Conservation (phyloP, 1,140 invertebrate genomes). For the Heliconius eleuchia region DNA sequence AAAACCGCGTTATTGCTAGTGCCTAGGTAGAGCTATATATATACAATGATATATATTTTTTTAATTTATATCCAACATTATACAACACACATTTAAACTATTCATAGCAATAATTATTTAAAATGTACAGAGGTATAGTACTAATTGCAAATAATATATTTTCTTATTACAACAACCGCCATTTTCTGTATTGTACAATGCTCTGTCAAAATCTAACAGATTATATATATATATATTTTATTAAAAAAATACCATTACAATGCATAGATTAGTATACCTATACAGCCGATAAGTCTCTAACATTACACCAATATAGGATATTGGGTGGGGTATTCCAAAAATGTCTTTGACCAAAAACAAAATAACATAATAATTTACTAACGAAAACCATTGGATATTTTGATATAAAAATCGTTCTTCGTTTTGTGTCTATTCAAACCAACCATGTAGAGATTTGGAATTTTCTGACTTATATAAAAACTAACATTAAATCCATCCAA, state of each 20-base stretch:
- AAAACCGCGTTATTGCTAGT: conserved; percentile 34
- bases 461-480: too few species aligned
- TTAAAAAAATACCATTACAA: neutral
- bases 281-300: neutral
- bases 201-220: conserved; percentile 33
- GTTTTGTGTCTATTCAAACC: too few species aligned
- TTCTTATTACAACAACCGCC: conserved; percentile 67
- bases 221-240: neutral
- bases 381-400: too few species aligned
- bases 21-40: neutral
- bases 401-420: too few species aligned
- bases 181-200: conserved; percentile 55
- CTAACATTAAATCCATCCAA: too few species aligned
- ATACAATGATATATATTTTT: neutral
- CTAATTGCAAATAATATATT: conserved; percentile 6
- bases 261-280: neutral
- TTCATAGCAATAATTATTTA: neutral
- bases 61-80: neutral
- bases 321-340: too few species aligned
- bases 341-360: too few species aligned
- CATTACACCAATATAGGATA: too few species aligned
- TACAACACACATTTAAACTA: neutral
- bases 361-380: too few species aligned
- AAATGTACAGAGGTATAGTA: neutral
- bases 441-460: too few species aligned